Base-by-base conservation (phyloP, 2,888 invertebrate species). In the Mayetiola destructor region DNA sequence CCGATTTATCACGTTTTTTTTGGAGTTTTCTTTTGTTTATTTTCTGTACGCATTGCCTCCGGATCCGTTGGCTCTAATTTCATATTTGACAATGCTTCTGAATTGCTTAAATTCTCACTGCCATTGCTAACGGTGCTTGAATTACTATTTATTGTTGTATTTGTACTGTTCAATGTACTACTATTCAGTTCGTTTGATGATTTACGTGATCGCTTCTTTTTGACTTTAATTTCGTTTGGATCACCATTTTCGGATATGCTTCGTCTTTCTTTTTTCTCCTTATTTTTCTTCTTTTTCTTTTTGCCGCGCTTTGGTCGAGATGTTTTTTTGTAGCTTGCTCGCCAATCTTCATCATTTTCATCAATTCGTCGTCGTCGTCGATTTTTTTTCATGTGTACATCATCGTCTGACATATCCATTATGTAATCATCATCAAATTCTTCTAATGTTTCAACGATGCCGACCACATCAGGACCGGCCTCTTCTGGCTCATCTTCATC, bases 341-440 rank as follows among this genome's bases (percentile, higher is more conserved):
- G 65, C 73, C 73, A 73, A 63, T 73, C 73, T 60, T 73, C 72
- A 63, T 73, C 73, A 60, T 71, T 71, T 60, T 73, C 72, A 54
- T 70, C 68, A 60, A 71, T 69, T 54, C 70, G 67, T 65, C 69
- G 69, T 57, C 67, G 66, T 59, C 65, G 66, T 53, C 69, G 67
- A 55, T 67, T 67, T 68, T 68, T 30, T 12, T 29, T 1, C 52
- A 16, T 29, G 5, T 2, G 4, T 5, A 30, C 35, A n/a, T 39
- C 35, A 42, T 30, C 70, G 62, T 69, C 69, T 59, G 48, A 18
- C 18, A 53, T 30, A 30, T 53, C 53, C 53, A 53, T 53, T 8
- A 27, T 27, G 3, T 37, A 48, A 36, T 59, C 57, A 8, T 16
- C 54, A 12, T n/a, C 30, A 12, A 30, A 53, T 12, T 23, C 30